Evolutionary conservation across 1,140 invertebrate genomes (phyloP), one percentile per base, ranked within the genome.

Genomic region (Pseudomyrmex pallidus): DNA sequence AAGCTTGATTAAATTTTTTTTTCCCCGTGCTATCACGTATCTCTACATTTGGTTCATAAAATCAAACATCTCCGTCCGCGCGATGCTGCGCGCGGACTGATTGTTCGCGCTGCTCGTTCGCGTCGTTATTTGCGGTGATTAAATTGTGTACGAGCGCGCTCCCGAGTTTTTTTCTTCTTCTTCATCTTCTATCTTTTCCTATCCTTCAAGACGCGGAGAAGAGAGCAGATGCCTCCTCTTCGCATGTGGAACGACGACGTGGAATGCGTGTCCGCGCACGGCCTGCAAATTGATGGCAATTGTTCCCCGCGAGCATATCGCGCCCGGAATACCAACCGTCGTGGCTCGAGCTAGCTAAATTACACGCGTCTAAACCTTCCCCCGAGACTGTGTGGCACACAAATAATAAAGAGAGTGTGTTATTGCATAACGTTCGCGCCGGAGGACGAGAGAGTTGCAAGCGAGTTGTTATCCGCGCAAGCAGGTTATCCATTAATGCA

Each of bases 211-310:
- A 35, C 22, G 15, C 50, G 7, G 4, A 20, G n/a, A 35, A 35
- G 35, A 35, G 35, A 35, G 50, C 35, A 77, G 74, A 67, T 57
- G 74, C 52, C 25, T 56, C 52, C 52, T 46, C 20, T 22, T 22
- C 76, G 64, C 54, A 25, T 78, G 64, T 78, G 63, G 50, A 67
- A 68, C 54, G 66, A 80, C 44, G 44, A 80, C 44, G 44, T n/a
- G 22, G 54, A 80, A 70, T 70, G 76, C 66, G n/a, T 61, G 76
- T 70, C 66, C 66, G 56, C 66, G 76, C n/a, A 80, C 76, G 66
- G 76, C n/a, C 66, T 72, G 76, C 66, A 80, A 80, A 80, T 80
- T 80, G 66, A 80, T 80, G 44, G 76, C 76, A 72, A 70, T 70
- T 72, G 76, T 72, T 72, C 54, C 66, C 44, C 76, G 76, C 76